A percentile compares a stretch with the other conserved stretches of the same genome.
phyloP scores from a whole-genome alignment of 2,888 invertebrate species.

The Limnephilus rhombicus region DNA sequence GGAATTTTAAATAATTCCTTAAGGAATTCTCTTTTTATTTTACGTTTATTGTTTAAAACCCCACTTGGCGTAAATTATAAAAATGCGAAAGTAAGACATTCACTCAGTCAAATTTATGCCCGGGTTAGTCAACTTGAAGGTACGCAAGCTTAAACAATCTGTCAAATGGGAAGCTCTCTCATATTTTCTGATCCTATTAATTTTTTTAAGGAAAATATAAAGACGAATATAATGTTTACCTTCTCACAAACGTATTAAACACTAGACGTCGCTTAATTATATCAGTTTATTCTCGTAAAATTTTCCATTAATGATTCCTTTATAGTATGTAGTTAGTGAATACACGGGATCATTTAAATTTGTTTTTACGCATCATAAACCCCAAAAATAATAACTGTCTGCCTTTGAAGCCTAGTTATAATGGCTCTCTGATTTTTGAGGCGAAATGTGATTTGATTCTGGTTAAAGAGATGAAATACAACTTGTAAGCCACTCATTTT shows the following conservation, averaged over 20 bases:
- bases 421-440: not conserved
- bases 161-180: not conserved
- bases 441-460: not conserved
- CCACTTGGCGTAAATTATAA: not conserved
- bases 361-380: not conserved
- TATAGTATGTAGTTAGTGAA: not conserved
- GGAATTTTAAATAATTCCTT: no score
- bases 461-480: not conserved
- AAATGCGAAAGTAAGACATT: not conserved
- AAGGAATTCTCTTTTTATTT: not conserved
- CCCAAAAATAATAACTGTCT: not conserved
- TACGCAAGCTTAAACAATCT: not conserved
- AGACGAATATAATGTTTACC: not conserved
- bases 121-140: not conserved
- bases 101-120: not conserved
- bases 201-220: not conserved
- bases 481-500: not conserved
- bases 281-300: not conserved
- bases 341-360: not conserved
- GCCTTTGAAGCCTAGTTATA: not conserved
- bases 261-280: not conserved
- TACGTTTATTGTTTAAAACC: not conserved
- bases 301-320: not conserved
- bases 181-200: not conserved
- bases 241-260: not conserved